Evolutionary conservation across 2,113 vertebrate species (phyloP), one percentile per base, ranked within the genome.

Genomic region (Protobothrops mucrosquamatus): DNA sequence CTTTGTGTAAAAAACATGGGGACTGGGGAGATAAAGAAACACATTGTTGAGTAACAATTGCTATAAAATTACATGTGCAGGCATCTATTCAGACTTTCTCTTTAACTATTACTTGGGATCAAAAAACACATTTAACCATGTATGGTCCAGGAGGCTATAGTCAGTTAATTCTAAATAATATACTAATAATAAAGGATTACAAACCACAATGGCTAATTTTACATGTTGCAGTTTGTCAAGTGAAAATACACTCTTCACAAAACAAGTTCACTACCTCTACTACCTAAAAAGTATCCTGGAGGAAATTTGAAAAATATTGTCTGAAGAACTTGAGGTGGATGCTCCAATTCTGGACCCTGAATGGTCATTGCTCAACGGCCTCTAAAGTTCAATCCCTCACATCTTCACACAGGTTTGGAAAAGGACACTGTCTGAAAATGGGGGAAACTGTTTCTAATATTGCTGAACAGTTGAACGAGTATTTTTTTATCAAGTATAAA

Each of bases 1-100:
- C 0, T 1, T 0, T 4, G 22, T 1, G 9, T 10, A 85, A 57
- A 59, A 91, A 74, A 3, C 0, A 0, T 26, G 1, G 14, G 23
- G 7, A 9, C 11, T 57, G 34, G 18, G 74, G 20, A 51, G 46
- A n/a, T 39, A 46, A 29, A 34, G 9, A 56, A 4, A 11, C 3
- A 39, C 26, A 3, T 34, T 93, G 89, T 52, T 43, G 23, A 92
- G 52, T 6, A 54, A 34, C n/a, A 18, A 26, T 86, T 4, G 24
- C 55, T 61, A 43, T n/a, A 43, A 93, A 86, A 85, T 24, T 91
- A 91, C n/a, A 88, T 0, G 87, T 34, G 15, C 52, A 57, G 6
- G 86, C 48, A 29, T 54, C 8, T 6, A 52, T 3, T n/a, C 87
- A 34, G 15, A 54, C n/a, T 26, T 56, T 34, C 3, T 39, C 14